Percentiles rank a stretch among this genome's conserved stretches.
Conservation (phyloP, 2,113 vertebrate genomes). For the Nyctibius bracteatus region DNA sequence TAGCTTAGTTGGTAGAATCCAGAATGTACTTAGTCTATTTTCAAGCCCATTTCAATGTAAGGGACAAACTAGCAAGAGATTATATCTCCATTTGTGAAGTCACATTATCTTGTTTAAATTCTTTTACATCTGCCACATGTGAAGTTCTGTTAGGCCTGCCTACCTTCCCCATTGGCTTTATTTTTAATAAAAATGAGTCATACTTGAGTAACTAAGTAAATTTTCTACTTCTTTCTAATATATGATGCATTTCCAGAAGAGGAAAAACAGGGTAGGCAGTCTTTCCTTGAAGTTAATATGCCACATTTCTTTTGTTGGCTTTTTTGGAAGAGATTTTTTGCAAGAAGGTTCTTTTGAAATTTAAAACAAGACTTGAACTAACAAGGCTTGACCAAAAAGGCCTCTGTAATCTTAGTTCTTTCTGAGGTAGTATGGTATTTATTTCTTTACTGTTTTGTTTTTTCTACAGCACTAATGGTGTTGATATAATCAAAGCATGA, state of each 20-base stretch:
- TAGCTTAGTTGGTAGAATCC: neutral
- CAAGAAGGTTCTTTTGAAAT: neutral
- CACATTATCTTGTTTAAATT: neutral
- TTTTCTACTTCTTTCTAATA: neutral
- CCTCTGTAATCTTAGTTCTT: neutral
- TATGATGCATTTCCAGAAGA: neutral
- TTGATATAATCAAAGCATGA: neutral
- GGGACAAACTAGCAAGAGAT: neutral
- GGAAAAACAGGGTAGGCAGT: neutral
- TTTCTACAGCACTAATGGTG: neutral
- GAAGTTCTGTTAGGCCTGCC: neutral
- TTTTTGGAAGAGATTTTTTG: neutral
- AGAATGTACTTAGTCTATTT: neutral
- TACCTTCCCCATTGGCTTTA: neutral
- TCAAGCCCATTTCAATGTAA: neutral
- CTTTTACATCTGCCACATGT: fast-evolving
- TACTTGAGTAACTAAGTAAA: neutral
- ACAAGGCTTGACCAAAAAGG: neutral
- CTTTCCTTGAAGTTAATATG: neutral
- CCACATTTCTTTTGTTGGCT: neutral
- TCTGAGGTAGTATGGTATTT: neutral
- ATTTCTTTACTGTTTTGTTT: neutral
- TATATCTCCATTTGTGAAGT: neutral
- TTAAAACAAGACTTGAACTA: neutral
- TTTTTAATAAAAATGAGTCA: neutral